Evolutionary conservation across 2,113 vertebrate species (phyloP), one percentile per base, ranked within the genome.

Genomic region (Alces alces): DNA sequence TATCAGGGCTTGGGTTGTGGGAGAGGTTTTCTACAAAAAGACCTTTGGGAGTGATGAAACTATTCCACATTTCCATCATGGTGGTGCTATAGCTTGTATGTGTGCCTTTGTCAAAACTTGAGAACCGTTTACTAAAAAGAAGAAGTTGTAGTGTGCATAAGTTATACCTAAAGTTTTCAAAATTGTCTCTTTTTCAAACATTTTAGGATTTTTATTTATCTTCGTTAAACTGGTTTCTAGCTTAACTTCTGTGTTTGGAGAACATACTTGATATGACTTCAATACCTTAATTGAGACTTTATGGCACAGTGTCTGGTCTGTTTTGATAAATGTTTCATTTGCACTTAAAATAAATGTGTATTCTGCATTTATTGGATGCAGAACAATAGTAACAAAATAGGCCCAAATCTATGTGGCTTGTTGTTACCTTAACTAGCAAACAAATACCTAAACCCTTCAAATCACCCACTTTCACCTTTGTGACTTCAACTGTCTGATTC

Each of bases 241-340:
- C 14, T 86, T 83, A 95, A 97, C 95, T 64, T 60, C 30, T 92
- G 17, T 79, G 50, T 43, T 93, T 50, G 58, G 55, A 93, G 25
- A 97, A 78, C 17, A 61, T 45, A 66, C 30, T 92, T 50, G 11
- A 92, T 93, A 27, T 57, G 17, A 92, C 83, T 95, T 85, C 54
- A 70, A 85, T 86, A 83, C 23, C 76, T 91, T 30, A 82, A 83
- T 23, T 55, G 66, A 89, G 55, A 36, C 58, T 79, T 96, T 83
- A 95, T 79, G 79, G 70, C n/a, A 27, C 30, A 58, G 43, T 23
- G 27, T 88, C 52, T 78, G 57, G 30, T 88, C 88, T 76, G 43
- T 96, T 94, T 91, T 73, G 87, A 61, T 95, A 52, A 97, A 94
- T 85, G 52, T 61, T 92, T 86, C 36, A 92, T 87, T 96, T 92